These are phyloP conservation scores for Encarsia formosa DNA, from an alignment of 2,888 invertebrate genomes.

Conservation along the genomic window DNA sequence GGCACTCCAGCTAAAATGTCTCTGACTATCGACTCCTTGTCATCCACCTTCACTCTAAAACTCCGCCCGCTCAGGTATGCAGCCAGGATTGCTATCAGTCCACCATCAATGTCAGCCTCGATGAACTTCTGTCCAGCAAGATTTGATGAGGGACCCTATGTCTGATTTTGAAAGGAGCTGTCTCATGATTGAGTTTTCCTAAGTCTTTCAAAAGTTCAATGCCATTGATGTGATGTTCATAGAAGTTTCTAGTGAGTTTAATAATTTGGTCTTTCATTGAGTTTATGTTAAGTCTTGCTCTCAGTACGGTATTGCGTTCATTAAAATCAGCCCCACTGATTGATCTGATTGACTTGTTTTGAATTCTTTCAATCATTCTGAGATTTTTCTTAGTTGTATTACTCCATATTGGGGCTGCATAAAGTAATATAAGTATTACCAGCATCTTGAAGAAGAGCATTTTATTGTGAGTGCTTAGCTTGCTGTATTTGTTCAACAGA, in stretches of 20 bases:
- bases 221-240: neutral
- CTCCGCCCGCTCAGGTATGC: too few species aligned
- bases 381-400: neutral
- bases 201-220: too few species aligned
- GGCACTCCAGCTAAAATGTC: too few species aligned
- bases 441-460: neutral
- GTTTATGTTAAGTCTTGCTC: neutral
- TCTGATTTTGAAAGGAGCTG: too few species aligned
- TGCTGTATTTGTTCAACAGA: neutral
- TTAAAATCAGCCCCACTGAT: neutral
- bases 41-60: too few species aligned
- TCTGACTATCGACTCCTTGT: too few species aligned
- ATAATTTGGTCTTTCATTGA: neutral
- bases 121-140: too few species aligned
- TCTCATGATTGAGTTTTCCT: too few species aligned
- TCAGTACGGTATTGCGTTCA: neutral
- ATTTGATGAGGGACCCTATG: too few species aligned
- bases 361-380: neutral
- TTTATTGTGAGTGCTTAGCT: neutral
- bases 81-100: too few species aligned
- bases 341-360: neutral
- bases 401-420: slow-evolving; percentile 3
- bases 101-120: too few species aligned
- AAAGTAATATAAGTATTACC: neutral
- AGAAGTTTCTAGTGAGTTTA: neutral